Evolutionary conservation across 2,888 invertebrate genomes (phyloP).

Genomic region (Papilio demoleus): DNA sequence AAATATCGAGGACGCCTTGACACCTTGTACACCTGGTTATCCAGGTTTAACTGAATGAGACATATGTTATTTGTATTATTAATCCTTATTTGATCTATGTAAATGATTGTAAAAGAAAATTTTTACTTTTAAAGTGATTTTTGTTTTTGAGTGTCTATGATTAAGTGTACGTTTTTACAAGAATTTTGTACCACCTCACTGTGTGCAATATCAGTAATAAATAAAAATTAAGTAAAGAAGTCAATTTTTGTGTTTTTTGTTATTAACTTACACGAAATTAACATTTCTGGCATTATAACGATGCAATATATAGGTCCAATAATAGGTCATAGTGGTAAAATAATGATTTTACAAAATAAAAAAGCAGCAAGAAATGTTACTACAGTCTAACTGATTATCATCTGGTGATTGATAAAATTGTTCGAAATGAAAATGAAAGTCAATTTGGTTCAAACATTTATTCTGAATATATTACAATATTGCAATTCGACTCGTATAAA

Average conservation of each 20-base stretch:
- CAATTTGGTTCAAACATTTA: constrained; percentile 40
- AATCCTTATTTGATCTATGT: too few species aligned
- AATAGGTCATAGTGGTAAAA: too few species aligned
- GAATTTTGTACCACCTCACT: neutral
- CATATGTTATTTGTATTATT: too few species aligned
- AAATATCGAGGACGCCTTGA: too few species aligned
- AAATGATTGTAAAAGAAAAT: too few species aligned
- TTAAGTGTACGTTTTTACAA: neutral
- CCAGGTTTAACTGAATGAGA: too few species aligned
- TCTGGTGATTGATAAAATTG: neutral
- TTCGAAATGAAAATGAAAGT: neutral
- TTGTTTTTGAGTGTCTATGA: neutral
- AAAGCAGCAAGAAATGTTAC: neutral
- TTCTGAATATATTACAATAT: constrained; percentile 42
- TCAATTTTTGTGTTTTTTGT: neutral
- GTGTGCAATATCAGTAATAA: neutral
- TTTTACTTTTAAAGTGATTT: too few species aligned
- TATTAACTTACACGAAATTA: neutral
- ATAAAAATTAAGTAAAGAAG: neutral
- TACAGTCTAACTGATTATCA: neutral
- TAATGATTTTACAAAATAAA: neutral
- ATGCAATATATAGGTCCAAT: too few species aligned
- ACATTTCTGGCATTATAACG: too few species aligned
- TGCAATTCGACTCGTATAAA: constrained; percentile 48
- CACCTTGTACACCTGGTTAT: too few species aligned